A percentile compares a stretch with the other conserved stretches of the same genome.
Evolutionary conservation across 2,888 invertebrate genomes (phyloP).

Genomic region (Sepioteuthis lessoniana): DNA sequence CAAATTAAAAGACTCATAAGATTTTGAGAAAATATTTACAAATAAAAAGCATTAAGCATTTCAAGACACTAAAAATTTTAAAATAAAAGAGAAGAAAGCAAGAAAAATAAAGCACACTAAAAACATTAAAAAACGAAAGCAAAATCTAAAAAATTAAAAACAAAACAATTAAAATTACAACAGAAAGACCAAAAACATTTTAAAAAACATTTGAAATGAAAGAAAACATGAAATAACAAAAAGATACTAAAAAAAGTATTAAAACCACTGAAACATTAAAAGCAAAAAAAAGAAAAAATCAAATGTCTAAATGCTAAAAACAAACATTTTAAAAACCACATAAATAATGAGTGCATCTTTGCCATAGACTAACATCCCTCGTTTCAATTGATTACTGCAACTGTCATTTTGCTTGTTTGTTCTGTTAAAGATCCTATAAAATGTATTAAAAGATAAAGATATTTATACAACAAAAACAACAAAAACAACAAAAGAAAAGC

Average conservation of each 20-base stretch:
- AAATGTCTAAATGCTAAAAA: background rate
- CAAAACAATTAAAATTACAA: background rate
- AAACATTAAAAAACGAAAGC: background rate
- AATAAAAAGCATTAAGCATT: background rate
- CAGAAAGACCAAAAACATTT: background rate
- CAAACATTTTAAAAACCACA: background rate
- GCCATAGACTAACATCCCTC: background rate
- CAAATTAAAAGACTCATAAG: background rate
- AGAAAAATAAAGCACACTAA: too few relatives aligned
- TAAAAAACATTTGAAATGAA: background rate
- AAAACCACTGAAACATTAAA: background rate
- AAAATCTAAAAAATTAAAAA: too few relatives aligned
- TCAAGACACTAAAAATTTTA: background rate
- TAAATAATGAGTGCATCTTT: background rate
- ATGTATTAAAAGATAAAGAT: background rate
- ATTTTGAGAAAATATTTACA: background rate
- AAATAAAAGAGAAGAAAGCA: too few relatives aligned
- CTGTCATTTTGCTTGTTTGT: slow-evolving; percentile 23
- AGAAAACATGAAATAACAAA: background rate
- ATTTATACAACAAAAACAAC: too few relatives aligned
- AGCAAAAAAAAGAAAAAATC: background rate
- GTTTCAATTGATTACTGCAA: background rate
- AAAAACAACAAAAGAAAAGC: background rate
- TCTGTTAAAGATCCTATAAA: background rate
- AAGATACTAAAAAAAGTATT: background rate